Percentiles rank a stretch among this genome's conserved stretches.
Evolutionary conservation across 2,888 invertebrate species (phyloP).

Genomic region (Volucella inanis): DNA sequence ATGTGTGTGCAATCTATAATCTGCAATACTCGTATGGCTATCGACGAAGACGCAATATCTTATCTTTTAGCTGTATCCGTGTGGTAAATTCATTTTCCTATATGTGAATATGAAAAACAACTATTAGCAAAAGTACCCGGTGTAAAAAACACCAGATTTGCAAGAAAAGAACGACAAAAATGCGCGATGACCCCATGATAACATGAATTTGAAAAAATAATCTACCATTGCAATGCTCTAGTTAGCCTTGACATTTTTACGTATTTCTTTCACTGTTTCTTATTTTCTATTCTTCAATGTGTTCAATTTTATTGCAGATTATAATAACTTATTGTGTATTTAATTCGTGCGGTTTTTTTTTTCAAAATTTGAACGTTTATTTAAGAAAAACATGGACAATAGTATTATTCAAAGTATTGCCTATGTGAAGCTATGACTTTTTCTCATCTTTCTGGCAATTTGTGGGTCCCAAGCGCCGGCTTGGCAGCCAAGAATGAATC

Average conservation of each 20-base stretch:
- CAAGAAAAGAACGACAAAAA: constrained; percentile 21
- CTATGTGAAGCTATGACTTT: too few relatives aligned
- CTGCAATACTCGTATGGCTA: constrained; percentile 11
- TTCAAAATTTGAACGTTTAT: too few relatives aligned
- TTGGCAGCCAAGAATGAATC: too few relatives aligned
- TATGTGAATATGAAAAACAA: not conserved
- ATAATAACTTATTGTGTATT: constrained; percentile 37
- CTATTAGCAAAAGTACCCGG: not conserved
- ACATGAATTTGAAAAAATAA: constrained; percentile 39
- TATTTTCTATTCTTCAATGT: too few relatives aligned
- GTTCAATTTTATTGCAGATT: constrained; percentile 12
- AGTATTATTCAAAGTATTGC: too few relatives aligned
- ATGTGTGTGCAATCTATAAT: constrained; percentile 53
- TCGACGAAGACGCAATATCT: constrained; percentile 24
- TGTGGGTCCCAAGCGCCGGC: too few relatives aligned
- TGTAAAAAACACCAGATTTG: not conserved
- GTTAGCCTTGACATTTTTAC: constrained; percentile 51
- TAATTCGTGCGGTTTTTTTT: too few relatives aligned
- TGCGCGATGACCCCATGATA: constrained; percentile 65
- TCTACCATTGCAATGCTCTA: constrained; percentile 36
- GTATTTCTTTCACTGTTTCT: not conserved
- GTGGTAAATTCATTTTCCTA: constrained; percentile 17
- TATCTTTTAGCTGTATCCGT: constrained; percentile 56
- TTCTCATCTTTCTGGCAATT: too few relatives aligned
- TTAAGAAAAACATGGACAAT: too few relatives aligned